A percentile compares a stretch with the other conserved stretches of the same genome.
phyloP scores from a whole-genome alignment of 2,888 invertebrate genomes.

The Odontomyia ornata region DNA sequence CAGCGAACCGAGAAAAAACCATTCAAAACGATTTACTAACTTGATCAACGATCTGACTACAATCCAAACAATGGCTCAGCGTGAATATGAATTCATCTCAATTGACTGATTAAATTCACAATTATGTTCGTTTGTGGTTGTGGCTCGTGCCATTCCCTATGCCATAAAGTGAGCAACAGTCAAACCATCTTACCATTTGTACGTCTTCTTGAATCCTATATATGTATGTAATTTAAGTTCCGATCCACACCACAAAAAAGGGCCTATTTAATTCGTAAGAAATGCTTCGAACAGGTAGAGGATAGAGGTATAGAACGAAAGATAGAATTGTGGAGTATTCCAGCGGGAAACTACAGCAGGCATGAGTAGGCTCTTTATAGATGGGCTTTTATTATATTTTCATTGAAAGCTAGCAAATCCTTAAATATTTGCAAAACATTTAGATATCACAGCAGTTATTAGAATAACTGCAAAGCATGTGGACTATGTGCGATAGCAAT shows the following conservation, averaged over 20 bases:
- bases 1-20: neutral
- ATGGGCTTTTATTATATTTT: too few relatives aligned
- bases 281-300: neutral
- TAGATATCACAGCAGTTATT: too few relatives aligned
- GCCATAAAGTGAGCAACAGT: neutral
- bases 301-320: too few relatives aligned
- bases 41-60: slow-evolving; percentile 7
- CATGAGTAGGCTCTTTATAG: too few relatives aligned
- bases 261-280: slow-evolving; percentile 30
- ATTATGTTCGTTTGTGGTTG: slow-evolving; percentile 35
- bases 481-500: too few relatives aligned
- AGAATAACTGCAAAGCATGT: too few relatives aligned
- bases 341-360: neutral
- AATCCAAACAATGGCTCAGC: slow-evolving; percentile 26
- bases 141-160: slow-evolving; percentile 40
- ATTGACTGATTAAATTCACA: slow-evolving; percentile 44
- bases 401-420: too few relatives aligned
- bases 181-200: slow-evolving; percentile 6
- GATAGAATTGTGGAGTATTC: neutral
- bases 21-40: slow-evolving; percentile 35
- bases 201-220: slow-evolving; percentile 32
- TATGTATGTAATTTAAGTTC: slow-evolving; percentile 38
- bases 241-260: slow-evolving; percentile 30
- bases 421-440: too few relatives aligned
- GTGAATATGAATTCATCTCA: slow-evolving; percentile 44